phyloP scores from a whole-genome alignment of 2,888 invertebrate genomes.

The Cotesia congregata region DNA sequence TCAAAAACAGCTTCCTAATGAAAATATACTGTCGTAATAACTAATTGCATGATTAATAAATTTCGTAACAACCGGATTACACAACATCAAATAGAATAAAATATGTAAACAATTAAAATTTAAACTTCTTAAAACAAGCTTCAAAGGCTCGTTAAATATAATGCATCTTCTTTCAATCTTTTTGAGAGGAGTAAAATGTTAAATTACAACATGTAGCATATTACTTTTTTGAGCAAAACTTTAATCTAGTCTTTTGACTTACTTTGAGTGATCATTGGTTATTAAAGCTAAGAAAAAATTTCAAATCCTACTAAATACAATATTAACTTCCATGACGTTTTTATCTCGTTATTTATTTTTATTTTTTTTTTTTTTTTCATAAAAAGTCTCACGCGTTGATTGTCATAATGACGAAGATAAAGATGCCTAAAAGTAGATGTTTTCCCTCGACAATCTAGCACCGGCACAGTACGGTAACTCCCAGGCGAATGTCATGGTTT shows the following conservation, averaged over 20 bases:
- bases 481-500: constrained; percentile 27
- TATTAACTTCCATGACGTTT: not conserved
- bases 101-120: not conserved
- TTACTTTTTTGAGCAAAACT: not conserved
- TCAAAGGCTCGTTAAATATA: not conserved
- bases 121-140: not conserved
- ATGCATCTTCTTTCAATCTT: not conserved
- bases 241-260: not conserved
- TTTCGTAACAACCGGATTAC: not conserved
- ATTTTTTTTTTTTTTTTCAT: not conserved
- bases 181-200: not conserved
- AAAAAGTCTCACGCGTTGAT: constrained; percentile 14
- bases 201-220: not conserved
- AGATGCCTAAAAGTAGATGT: constrained; percentile 29
- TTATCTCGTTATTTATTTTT: not conserved
- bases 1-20: not conserved
- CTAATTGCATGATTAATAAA: not conserved
- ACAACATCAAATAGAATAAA: not conserved
- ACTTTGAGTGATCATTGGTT: not conserved
- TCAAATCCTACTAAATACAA: not conserved
- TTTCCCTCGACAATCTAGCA: constrained; percentile 24
- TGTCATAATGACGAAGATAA: constrained; percentile 33
- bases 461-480: not conserved
- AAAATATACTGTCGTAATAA: not conserved
- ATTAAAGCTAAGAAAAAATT: not conserved